These are phyloP conservation scores for Crenichthys baileyi DNA, from an alignment of 2,797 vertebrate species.

Conservation along the genomic window DNA sequence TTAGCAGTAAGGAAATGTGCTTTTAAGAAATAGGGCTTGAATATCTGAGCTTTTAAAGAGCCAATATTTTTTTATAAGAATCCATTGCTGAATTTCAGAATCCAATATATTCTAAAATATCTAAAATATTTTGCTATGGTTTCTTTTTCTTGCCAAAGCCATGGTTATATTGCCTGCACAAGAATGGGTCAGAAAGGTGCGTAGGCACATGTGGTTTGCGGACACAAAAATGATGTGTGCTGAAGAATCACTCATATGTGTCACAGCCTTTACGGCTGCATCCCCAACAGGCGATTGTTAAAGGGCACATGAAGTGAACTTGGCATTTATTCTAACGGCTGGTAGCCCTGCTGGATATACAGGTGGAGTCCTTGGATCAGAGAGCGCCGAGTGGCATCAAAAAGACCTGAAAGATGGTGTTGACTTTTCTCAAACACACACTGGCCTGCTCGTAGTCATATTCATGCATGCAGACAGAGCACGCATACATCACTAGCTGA, in stretches of 20 bases:
- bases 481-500: conserved; percentile 9
- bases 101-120: background rate
- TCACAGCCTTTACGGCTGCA: conserved; percentile 23
- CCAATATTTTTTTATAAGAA: background rate
- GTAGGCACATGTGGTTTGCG: background rate
- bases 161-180: background rate
- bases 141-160: background rate
- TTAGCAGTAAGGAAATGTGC: too few relatives aligned
- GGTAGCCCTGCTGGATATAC: conserved; percentile 40
- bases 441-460: background rate
- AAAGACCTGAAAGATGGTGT: conserved; percentile 66
- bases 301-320: conserved; percentile 58
- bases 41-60: too few relatives aligned
- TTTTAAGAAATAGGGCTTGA: too few relatives aligned
- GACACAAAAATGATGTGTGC: conserved; percentile 9
- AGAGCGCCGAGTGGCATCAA: conserved; percentile 42
- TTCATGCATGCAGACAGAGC: conserved; percentile 14
- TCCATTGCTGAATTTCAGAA: background rate
- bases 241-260: conserved; percentile 32
- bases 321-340: conserved; percentile 66
- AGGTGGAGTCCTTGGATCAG: conserved; percentile 55
- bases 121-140: too few relatives aligned
- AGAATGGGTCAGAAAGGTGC: background rate
- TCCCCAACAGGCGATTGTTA: conserved; percentile 39
- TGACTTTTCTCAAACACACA: conserved; percentile 58